phyloP scores from a whole-genome alignment of 2,888 invertebrate genomes.

The Caenorhabditis sp. region DNA sequence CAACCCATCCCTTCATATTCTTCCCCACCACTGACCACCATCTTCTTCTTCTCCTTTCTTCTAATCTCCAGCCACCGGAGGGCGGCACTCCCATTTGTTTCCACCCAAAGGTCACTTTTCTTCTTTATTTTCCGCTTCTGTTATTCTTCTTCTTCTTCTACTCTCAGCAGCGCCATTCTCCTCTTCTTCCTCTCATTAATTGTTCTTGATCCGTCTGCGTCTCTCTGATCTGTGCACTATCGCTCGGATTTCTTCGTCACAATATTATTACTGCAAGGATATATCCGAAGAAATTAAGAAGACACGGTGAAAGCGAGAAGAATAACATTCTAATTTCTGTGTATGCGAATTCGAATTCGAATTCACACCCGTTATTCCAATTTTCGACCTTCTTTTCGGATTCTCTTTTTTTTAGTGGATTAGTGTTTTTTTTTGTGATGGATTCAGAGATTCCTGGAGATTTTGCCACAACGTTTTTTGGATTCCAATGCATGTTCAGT shows the following conservation, averaged over 20 bases:
- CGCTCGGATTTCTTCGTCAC: constrained; percentile 8
- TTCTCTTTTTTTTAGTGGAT: background rate
- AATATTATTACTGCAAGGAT: constrained; percentile 51
- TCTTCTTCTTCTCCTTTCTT: constrained; percentile 28
- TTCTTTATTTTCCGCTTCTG: constrained; percentile 22
- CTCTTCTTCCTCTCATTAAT: constrained; percentile 38
- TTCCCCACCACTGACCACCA: constrained; percentile 46
- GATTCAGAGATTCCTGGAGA: background rate
- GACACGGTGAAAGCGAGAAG: background rate
- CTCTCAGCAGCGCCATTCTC: constrained; percentile 9
- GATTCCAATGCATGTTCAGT: no score
- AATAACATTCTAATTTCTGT: constrained; percentile 24
- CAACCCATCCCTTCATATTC: constrained; percentile 19
- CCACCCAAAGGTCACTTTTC: constrained; percentile 60
- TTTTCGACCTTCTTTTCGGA: background rate
- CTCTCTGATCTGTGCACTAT: constrained; percentile 41
- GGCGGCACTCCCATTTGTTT: constrained; percentile 46
- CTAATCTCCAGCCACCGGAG: background rate
- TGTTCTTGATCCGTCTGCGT: constrained; percentile 34
- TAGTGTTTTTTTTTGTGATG: constrained; percentile 1
- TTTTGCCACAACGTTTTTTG: no score
- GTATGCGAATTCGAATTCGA: background rate
- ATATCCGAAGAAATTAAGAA: background rate
- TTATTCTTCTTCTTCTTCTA: constrained; percentile 37
- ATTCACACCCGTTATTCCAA: constrained; percentile 23